A percentile compares a stretch with the other conserved stretches of the same genome.
Conservation (phyloP, 2,797 vertebrate genomes). For the Phoeniculus purpureus region DNA sequence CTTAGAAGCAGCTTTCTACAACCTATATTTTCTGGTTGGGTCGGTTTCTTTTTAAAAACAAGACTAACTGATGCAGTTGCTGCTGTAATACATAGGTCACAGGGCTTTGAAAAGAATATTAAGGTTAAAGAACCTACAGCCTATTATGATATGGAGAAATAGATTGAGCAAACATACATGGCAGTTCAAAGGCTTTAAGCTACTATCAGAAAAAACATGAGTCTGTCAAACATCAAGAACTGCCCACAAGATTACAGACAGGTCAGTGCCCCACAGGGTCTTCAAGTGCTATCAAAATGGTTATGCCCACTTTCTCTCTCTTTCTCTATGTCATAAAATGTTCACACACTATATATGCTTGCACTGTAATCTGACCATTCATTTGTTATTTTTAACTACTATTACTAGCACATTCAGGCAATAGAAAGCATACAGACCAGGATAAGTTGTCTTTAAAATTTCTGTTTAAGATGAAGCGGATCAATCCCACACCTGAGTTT, state of each 20-base stretch:
- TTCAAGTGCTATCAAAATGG: neutral
- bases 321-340: neutral
- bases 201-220: constrained; percentile 1
- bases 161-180: neutral
- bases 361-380: neutral
- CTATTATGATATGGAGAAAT: neutral
- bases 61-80: neutral
- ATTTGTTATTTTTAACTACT: neutral
- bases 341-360: neutral
- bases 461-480: neutral
- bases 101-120: constrained; percentile 8
- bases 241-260: neutral
- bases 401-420: neutral
- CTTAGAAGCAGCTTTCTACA: neutral
- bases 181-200: constrained; percentile 62
- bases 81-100: neutral
- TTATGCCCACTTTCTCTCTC: neutral
- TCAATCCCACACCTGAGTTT: neutral
- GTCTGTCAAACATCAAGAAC: constrained; percentile 46
- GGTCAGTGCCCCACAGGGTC: constrained; percentile 2
- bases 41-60: too few species aligned
- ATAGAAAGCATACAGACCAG: neutral
- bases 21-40: neutral
- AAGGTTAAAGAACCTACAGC: constrained; percentile 10
- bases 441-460: neutral